Evolutionary conservation across 1,140 invertebrate genomes (phyloP), one percentile per base, ranked within the genome.

Genomic region (roundworm (Caenorhabditis elegans)): DNA sequence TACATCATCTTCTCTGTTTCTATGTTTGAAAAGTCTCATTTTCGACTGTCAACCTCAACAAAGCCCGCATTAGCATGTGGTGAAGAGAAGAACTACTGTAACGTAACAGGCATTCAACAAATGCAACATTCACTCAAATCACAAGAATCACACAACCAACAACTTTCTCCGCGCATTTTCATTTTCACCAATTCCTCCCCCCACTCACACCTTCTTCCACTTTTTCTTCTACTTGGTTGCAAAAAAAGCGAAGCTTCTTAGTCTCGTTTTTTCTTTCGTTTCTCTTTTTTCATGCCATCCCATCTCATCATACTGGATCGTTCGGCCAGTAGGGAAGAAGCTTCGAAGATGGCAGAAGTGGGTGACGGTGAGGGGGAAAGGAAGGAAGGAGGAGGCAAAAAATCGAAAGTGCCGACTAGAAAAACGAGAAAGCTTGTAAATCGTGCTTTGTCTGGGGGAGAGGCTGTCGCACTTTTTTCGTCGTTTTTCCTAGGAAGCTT

Each of bases 161-260:
- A 70, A 70, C 60, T 70, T 70, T 70, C 60, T 70, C 60, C 60
- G 28, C n/a, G 34, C 34, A 70, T 70, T 70, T 70, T 70, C 60
- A 36, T 39, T 70, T 70, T 70, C 34, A 8, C 4, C 60, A 70
- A 13, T 70, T 34, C 26, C 26, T 22, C 28, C 17, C 24, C 10
- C 60, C 60, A 36, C 60, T 26, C 28, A 15, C 60, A 70, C 34
- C 39, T 70, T 70, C 39, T 26, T 70, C 26, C 34, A 39, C 60
- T 70, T 70, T 39, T 39, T 70, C 28, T 31, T 70, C 60, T 6
- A 6, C n/a, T n/a, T n/a, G n/a, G n/a, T n/a, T n/a, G 5, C 6
- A n/a, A 70, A 70, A 70, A 70, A 70, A 70, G 34, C 31, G 60
- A 70, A 70, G 60, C 60, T 70, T 70, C 60, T 70, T 70, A 24